These are phyloP conservation scores for Euzophera pinguis DNA, from an alignment of 2,888 invertebrate genomes.

Conservation along the genomic window DNA sequence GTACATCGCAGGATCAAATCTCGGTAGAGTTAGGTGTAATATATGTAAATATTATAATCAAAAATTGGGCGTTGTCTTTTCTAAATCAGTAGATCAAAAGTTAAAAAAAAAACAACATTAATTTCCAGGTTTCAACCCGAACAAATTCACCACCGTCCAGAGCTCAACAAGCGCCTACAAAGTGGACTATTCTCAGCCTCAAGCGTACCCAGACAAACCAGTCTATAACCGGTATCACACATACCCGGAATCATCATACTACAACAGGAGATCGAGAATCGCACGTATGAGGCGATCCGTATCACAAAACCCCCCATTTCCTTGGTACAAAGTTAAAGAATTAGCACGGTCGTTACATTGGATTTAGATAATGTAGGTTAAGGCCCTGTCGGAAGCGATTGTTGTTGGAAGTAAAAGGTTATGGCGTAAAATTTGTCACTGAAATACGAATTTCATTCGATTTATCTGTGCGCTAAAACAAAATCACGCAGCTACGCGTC, in stretches of 20 bases:
- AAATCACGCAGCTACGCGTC: too few species aligned
- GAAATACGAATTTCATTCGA: neutral
- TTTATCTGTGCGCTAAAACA: too few species aligned
- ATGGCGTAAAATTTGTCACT: neutral
- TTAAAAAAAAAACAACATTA: neutral
- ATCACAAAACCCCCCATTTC: slow-evolving; percentile 82
- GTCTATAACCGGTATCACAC: slow-evolving; percentile 70
- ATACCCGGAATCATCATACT: slow-evolving; percentile 58
- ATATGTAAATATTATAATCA: too few species aligned
- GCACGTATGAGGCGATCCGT: slow-evolving; percentile 59
- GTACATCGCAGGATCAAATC: too few species aligned
- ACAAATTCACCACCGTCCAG: slow-evolving; percentile 59
- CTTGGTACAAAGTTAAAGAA: slow-evolving; percentile 88
- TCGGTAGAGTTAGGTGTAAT: too few species aligned
- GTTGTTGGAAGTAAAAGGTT: neutral
- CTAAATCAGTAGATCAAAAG: neutral
- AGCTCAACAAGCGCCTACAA: slow-evolving; percentile 73
- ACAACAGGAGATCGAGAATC: slow-evolving; percentile 67
- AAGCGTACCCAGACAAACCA: slow-evolving; percentile 64
- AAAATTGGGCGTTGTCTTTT: too few species aligned
- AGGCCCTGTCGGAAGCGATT: slow-evolving; percentile 17
- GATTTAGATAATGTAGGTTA: slow-evolving; percentile 54
- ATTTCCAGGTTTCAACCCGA: slow-evolving; percentile 63
- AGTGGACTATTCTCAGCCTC: slow-evolving; percentile 73
- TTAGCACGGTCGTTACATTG: slow-evolving; percentile 84